Base-by-base conservation (phyloP, 2,113 vertebrate genomes). In the Cyphotilapia sp. region DNA sequence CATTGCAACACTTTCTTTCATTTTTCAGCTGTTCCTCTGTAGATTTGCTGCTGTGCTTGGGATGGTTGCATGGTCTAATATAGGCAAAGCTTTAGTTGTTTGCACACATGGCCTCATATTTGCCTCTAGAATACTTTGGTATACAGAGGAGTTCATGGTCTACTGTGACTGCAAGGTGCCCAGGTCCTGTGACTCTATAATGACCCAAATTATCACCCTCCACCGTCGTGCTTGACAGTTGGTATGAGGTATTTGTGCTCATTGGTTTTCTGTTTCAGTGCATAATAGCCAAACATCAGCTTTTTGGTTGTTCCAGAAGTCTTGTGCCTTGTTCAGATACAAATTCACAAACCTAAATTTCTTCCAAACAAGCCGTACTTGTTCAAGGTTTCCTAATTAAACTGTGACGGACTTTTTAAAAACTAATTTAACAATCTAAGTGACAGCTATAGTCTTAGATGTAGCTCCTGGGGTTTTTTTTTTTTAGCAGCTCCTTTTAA, bases 321-420 rank as follows among this genome's bases (percentile, higher is more conserved):
- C n/a, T 69, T 69, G 63, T 69, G n/a, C 11, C 35, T 40, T 13
- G n/a, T 40, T 40, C 63, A 69, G 63, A 69, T 3, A 40, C 2
- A 69, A 69, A 14, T 40, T 69, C 12, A 22, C 63, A 69, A 69
- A 14, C n/a, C 63, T 24, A 69, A 69, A 38, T 38, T 22, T 40
- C 35, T 42, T 42, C 35, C 7, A 42, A 42, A 42, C 66, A 71
- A 71, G 35, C n/a, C 12, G 1, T 71, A 40, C 35, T 66, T 71
- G 35, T 40, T 40, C n/a, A 40, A 40, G 35, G 2, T 24, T 71
- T 71, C 8, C 38, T 42, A 71, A 42, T 71, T 71, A 6, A 42
- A 6, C 13, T 9, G 8, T 71, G n/a, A 16, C n/a, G 0, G n/a
- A 0, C 0, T 24, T 33, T 40, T 22, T 33, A 1, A 3, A 35